A percentile compares a stretch with the other conserved stretches of the same genome.
These are phyloP conservation scores for Smittia sp. DNA, from an alignment of 2,888 invertebrate genomes.

Conservation along the genomic window DNA sequence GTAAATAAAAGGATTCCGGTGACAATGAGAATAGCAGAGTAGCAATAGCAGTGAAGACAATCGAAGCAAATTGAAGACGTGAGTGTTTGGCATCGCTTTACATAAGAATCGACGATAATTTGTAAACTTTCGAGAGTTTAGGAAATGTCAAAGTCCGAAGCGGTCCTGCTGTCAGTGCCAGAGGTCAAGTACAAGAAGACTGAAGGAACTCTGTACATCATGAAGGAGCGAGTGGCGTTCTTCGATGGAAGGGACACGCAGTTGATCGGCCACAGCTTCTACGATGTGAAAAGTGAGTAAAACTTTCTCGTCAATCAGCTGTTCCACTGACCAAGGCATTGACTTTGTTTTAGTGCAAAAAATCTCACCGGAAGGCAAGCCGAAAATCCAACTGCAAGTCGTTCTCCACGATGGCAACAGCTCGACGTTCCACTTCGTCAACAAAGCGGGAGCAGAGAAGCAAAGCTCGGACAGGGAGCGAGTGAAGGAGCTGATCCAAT, in stretches of 20 bases:
- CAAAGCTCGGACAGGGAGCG: conserved; percentile 89
- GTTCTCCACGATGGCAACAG: conserved; percentile 90
- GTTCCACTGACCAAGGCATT: conserved; percentile 3
- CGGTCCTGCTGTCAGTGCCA: conserved; percentile 87
- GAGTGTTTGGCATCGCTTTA: not conserved
- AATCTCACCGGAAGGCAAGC: conserved; percentile 94
- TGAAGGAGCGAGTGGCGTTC: conserved; percentile 95
- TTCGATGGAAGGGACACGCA: conserved; percentile 93
- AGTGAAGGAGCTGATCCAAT: conserved; percentile 87
- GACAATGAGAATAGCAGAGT: not conserved
- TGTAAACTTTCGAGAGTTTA: not conserved
- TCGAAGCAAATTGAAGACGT: not conserved
- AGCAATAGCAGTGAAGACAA: not conserved
- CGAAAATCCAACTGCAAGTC: conserved; percentile 96
- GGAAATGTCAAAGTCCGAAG: conserved; percentile 70
- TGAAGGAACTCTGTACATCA: conserved; percentile 88
- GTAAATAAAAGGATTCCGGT: not conserved
- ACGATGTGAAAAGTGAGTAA: conserved; percentile 86
- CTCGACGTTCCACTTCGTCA: conserved; percentile 96
- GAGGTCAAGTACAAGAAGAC: conserved; percentile 94
- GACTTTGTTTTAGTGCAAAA: conserved; percentile 74
- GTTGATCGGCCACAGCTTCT: conserved; percentile 87
- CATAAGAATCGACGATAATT: not conserved
- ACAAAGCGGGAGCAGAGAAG: conserved; percentile 75
- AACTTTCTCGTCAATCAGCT: not conserved